Evolutionary conservation across 2,888 invertebrate species (phyloP).

Genomic region (Ormyrus rosae): DNA sequence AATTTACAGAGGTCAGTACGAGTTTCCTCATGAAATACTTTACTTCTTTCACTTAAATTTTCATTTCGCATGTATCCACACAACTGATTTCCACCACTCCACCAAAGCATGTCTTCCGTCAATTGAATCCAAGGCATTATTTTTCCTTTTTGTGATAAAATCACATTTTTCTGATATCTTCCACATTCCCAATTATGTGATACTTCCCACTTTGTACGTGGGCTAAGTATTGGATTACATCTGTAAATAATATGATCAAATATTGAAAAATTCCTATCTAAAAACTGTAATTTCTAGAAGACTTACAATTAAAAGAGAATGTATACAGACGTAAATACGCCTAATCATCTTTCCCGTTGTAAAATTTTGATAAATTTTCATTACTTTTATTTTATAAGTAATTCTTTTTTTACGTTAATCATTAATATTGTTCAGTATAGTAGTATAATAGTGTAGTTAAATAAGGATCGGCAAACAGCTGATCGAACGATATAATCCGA

Average conservation of each 20-base stretch:
- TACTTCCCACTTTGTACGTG: slow-evolving; percentile 74
- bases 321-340: too few species aligned
- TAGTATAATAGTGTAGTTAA: too few species aligned
- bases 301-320: too few species aligned
- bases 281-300: too few species aligned
- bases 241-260: slow-evolving; percentile 59
- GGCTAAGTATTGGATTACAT: slow-evolving; percentile 70
- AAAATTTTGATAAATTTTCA: too few species aligned
- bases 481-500: too few species aligned
- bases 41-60: slow-evolving; percentile 65
- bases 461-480: too few species aligned
- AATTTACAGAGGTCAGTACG: slow-evolving; percentile 76
- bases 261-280: neutral
- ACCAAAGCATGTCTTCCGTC: slow-evolving; percentile 77
- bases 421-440: too few species aligned
- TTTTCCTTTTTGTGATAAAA: slow-evolving; percentile 75
- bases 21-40: slow-evolving; percentile 62
- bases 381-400: too few species aligned
- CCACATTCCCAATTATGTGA: slow-evolving; percentile 80
- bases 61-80: slow-evolving; percentile 68
- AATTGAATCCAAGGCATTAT: slow-evolving; percentile 79
- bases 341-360: too few species aligned
- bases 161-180: slow-evolving; percentile 75
- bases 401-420: too few species aligned
- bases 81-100: slow-evolving; percentile 76